Evolutionary conservation across 2,113 vertebrate species (phyloP).

Genomic region (Urocynchramus pylzowi): DNA sequence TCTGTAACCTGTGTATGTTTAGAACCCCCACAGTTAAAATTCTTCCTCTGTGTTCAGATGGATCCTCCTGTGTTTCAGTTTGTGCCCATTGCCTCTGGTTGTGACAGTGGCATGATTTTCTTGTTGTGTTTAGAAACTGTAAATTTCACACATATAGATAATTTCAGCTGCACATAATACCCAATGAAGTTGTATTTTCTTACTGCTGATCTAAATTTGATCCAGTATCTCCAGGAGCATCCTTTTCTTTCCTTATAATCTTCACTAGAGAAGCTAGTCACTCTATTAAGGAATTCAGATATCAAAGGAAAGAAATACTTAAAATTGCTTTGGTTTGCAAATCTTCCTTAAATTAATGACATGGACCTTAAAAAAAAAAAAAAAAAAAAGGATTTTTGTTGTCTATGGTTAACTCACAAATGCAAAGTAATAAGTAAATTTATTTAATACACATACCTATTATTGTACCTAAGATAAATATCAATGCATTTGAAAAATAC

Average conservation of each 20-base stretch:
- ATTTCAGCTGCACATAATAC: background rate
- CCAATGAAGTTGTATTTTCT: background rate
- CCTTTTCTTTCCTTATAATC: background rate
- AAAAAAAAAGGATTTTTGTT: background rate
- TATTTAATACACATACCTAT: background rate
- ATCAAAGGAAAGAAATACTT: background rate
- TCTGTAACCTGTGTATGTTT: background rate
- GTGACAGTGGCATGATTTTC: background rate
- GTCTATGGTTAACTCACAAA: background rate
- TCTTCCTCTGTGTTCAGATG: background rate
- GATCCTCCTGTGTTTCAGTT: background rate
- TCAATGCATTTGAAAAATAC: conserved; percentile 16
- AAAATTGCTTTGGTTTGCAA: background rate
- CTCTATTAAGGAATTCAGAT: background rate
- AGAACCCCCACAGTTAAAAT: background rate
- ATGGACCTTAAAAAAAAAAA: background rate
- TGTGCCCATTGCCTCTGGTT: background rate
- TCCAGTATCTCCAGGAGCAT: background rate
- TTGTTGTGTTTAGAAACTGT: background rate
- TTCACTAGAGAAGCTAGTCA: background rate
- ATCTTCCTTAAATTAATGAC: background rate
- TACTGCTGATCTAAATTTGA: background rate
- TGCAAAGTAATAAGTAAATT: background rate
- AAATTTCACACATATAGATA: background rate
- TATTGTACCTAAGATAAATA: background rate